phyloP scores from a whole-genome alignment of 2,113 vertebrate species.

The Corvus moneduloides region DNA sequence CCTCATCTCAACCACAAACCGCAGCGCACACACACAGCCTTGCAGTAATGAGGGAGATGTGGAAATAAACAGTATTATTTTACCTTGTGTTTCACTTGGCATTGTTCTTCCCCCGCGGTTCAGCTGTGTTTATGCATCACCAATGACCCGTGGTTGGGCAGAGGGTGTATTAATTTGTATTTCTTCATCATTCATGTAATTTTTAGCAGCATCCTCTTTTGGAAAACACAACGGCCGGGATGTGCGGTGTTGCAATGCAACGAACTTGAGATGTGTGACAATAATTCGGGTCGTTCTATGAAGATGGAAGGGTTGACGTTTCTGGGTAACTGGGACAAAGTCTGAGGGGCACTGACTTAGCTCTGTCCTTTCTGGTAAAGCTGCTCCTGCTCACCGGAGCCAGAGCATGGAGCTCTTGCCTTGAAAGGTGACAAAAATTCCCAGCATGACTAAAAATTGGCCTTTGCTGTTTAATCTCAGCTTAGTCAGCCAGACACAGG shows the following conservation, averaged over 20 bases:
- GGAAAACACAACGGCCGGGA: background rate
- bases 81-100: background rate
- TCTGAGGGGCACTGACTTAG: background rate
- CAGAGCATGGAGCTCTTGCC: background rate
- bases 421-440: background rate
- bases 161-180: background rate
- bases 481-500: background rate
- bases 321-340: background rate
- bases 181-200: slow-evolving; percentile 20
- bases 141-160: background rate
- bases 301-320: background rate
- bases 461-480: background rate
- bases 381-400: background rate
- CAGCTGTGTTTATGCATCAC: background rate
- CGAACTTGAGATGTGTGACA: background rate
- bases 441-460: background rate
- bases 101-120: background rate
- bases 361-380: background rate
- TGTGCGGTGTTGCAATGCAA: background rate
- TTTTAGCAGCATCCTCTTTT: slow-evolving; percentile 46
- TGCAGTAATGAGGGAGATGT: background rate
- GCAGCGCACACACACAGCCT: background rate
- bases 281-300: rapidly evolving
- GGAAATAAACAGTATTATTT: background rate
- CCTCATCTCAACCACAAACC: background rate